These are phyloP conservation scores for Pararge aegeria DNA, from an alignment of 1,140 invertebrate species.

Conservation along the genomic window DNA sequence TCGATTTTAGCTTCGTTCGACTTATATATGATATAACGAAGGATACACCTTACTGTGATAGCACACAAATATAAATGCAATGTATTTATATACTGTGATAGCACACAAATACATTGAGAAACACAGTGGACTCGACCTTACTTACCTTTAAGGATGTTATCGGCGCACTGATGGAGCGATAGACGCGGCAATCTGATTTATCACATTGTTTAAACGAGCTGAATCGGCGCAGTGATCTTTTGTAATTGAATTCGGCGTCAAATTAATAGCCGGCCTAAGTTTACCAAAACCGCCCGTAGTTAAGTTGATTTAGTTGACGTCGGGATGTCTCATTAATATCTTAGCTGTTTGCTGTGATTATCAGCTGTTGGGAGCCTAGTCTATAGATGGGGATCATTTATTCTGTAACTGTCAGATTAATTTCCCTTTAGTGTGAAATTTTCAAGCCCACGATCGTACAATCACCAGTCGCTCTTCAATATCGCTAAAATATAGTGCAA, in stretches of 20 bases:
- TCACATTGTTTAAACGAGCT: constrained; percentile 29
- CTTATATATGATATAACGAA: too few relatives aligned
- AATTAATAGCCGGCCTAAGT: constrained; percentile 39
- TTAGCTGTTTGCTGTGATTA: constrained; percentile 11
- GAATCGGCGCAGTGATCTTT: constrained; percentile 41
- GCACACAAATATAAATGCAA: too few relatives aligned
- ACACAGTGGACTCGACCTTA: background rate
- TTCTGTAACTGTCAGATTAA: constrained; percentile 16
- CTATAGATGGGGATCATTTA: background rate
- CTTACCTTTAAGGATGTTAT: constrained; percentile 5
- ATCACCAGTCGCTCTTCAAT: too few relatives aligned
- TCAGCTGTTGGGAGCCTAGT: background rate
- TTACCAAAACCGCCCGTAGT: constrained; percentile 26
- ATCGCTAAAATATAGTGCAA: too few relatives aligned
- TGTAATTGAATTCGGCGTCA: constrained; percentile 43
- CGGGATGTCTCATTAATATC: constrained; percentile 23
- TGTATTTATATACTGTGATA: too few relatives aligned
- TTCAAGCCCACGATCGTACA: too few relatives aligned
- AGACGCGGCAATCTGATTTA: constrained; percentile 28
- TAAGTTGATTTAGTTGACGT: constrained; percentile 35
- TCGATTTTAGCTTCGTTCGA: too few relatives aligned
- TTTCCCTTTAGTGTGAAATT: too few relatives aligned
- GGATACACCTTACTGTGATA: too few relatives aligned
- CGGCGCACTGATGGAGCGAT: constrained; percentile 13
- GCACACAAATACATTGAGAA: too few relatives aligned